Base-by-base conservation (phyloP, 2,113 vertebrate species). In the Nerophis ophidion region DNA sequence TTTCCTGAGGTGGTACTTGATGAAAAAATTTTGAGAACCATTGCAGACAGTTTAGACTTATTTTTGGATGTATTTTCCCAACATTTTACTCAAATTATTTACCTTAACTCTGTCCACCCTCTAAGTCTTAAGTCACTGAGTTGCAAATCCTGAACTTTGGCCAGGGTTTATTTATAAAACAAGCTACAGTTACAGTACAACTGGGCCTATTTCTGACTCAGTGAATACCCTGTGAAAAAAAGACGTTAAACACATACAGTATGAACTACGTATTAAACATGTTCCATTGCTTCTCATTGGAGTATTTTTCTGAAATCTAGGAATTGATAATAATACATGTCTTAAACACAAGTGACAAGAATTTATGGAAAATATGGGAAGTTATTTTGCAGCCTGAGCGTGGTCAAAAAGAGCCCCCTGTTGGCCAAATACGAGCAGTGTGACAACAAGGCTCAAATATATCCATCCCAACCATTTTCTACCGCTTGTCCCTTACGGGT, bases 161-260 rank as follows among this genome's bases (percentile, higher is more conserved):
- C 78, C 70, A 75, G 55, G 15, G 55, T 35, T 84, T 87, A 88
- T 88, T 87, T 84, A 81, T 87, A 87, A 71, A 75, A 61, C 48
- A 73, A 82, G 84, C 81, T 87, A 83, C 79, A 75, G 81, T 86
- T 84, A 86, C 26, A 26, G 26, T 26, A 26, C 87, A 81, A 75
- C 78, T 33, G 1, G 66, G 65, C 79, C 80, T 85, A 86, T 85
- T 85, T 74, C 74, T 84, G 81, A 82, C 72, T 60, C 60, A 47
- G 53, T 68, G 51, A 48, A 76, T 66, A 48, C 68, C 60, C 74
- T 74, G 68, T 71, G 54, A 71, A 66, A 54, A 66, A 54, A 54
- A 53, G 33, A 8, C 6, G 15, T 38, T 13, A 55, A 35, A 74
- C 61, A 53, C 77, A 38, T 19, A n/a, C 13, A 56, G 17, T 19